Conservation (phyloP, 2,888 invertebrate genomes). For the Chymomyza caudatula region DNA sequence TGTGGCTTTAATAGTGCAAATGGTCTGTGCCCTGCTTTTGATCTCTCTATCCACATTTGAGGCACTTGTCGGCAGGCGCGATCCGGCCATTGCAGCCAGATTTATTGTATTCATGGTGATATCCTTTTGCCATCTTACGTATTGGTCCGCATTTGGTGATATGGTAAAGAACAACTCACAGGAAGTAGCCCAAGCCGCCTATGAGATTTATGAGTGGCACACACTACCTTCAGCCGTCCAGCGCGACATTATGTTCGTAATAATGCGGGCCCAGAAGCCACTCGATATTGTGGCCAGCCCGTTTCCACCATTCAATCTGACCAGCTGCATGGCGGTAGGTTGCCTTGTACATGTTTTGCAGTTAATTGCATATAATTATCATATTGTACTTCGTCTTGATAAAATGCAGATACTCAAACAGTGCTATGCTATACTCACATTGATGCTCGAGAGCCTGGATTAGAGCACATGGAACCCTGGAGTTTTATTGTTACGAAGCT, state of each 20-base stretch:
- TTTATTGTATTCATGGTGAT: conserved; percentile 31
- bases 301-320: conserved; percentile 39
- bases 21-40: conserved; percentile 27
- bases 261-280: conserved; percentile 36
- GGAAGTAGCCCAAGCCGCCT: conserved; percentile 38
- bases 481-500: background rate
- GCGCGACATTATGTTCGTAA: conserved; percentile 30
- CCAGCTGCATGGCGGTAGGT: conserved; percentile 40
- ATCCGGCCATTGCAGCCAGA: conserved; percentile 31
- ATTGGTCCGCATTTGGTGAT: conserved; percentile 39
- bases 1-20: conserved; percentile 32
- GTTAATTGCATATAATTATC: background rate
- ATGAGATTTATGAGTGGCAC: conserved; percentile 29
- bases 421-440: conserved; percentile 41
- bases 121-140: conserved; percentile 31
- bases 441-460: conserved; percentile 41
- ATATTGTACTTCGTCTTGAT: background rate
- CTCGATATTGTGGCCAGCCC: conserved; percentile 28
- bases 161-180: conserved; percentile 38
- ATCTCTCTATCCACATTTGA: conserved; percentile 44
- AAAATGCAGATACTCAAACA: conserved; percentile 39
- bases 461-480: background rate
- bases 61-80: conserved; percentile 15
- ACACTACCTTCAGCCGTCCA: background rate
- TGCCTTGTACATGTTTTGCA: background rate